These are phyloP conservation scores for Fragum fragum DNA, from an alignment of 2,888 invertebrate species.

Conservation along the genomic window DNA sequence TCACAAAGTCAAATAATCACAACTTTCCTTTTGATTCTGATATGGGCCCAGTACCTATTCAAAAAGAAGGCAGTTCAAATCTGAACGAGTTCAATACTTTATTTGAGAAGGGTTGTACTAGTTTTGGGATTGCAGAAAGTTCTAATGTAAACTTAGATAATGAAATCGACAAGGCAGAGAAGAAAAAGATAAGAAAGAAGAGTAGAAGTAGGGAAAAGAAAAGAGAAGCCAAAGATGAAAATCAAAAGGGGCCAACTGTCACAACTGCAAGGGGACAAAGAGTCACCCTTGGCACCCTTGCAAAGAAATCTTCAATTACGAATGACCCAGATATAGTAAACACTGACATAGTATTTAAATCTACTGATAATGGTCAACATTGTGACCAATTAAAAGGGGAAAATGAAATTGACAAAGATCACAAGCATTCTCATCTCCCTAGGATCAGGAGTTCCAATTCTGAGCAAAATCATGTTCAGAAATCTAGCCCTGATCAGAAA, in stretches of 20 bases:
- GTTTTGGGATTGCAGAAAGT: too few relatives aligned
- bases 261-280: constrained; percentile 47
- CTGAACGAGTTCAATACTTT: too few relatives aligned
- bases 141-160: too few relatives aligned
- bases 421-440: not conserved
- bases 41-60: too few relatives aligned
- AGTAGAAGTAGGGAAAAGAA: not conserved
- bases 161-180: not conserved
- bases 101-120: too few relatives aligned
- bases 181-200: not conserved
- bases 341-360: not conserved
- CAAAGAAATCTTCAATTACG: not conserved
- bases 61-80: too few relatives aligned
- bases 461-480: not conserved
- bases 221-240: not conserved
- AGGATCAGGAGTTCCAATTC: not conserved
- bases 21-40: too few relatives aligned
- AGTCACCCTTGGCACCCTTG: constrained; percentile 37
- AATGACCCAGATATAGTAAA: not conserved
- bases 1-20: too few relatives aligned
- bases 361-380: not conserved
- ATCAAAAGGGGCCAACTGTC: not conserved
- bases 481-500: not conserved
- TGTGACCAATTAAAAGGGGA: not conserved
- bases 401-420: not conserved